A percentile compares a stretch with the other conserved stretches of the same genome.
These are phyloP conservation scores for Sturmia bella DNA, from an alignment of 2,888 invertebrate genomes.

Conservation along the genomic window DNA sequence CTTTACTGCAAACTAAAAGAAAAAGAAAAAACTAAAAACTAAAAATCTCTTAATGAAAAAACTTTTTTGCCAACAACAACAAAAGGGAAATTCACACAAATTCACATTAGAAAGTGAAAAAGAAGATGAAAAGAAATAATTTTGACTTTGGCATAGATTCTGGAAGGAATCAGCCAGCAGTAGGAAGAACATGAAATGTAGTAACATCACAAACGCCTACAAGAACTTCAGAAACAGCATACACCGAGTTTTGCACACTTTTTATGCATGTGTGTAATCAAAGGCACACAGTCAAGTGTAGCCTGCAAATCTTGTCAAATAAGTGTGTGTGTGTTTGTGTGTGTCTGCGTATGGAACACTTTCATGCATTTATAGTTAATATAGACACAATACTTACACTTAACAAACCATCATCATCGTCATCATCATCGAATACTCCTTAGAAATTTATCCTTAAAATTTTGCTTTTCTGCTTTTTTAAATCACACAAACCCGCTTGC, in stretches of 20 bases:
- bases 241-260: conserved; percentile 9
- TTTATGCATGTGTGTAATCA: background rate
- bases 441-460: conserved; percentile 55
- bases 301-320: conserved; percentile 5
- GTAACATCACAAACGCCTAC: conserved; percentile 47
- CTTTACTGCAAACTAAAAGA: background rate
- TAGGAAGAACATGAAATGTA: conserved; percentile 28
- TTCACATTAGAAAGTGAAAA: conserved; percentile 1
- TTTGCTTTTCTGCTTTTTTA: background rate
- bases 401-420: conserved; percentile 25
- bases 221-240: conserved; percentile 35
- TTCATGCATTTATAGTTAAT: conserved; percentile 49
- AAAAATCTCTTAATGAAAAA: conserved; percentile 33
- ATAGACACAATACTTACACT: conserved; percentile 21
- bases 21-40: background rate
- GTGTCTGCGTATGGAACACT: conserved; percentile 40
- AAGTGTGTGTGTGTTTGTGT: background rate
- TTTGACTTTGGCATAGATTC: conserved; percentile 50
- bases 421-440: conserved; percentile 23
- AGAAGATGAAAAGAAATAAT: conserved; percentile 15
- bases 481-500: background rate
- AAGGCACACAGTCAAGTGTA: conserved; percentile 32
- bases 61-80: conserved; percentile 1
- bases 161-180: conserved; percentile 2
- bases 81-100: background rate